Base-by-base conservation (phyloP, 1,140 invertebrate species). In the Chionoecetes opilio region DNA sequence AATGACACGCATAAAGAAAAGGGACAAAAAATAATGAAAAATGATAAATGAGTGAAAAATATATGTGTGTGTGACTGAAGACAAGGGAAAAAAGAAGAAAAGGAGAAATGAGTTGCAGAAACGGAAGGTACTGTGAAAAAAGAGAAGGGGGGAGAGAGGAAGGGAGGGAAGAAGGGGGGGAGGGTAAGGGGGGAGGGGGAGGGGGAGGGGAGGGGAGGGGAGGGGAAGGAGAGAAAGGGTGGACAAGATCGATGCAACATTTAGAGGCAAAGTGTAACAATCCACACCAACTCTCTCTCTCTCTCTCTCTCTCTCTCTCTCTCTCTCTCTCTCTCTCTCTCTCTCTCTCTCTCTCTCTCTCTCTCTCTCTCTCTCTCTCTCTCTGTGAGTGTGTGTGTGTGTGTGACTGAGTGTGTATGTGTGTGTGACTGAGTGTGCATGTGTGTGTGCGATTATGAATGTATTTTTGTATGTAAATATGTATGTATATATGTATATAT, bases 261-360 rank as follows among this genome's bases (percentile, higher is more conserved):
- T 75, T 75, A 75, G 63, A 75, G 63, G 63, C 63, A 75, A 75
- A 75, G 63, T 75, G 63, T 75, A 75, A 26, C 63, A 75, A 75
- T 75, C 63, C 63, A 75, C 63, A 75, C 63, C 63, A 75, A 5
- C 63, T n/a, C 63, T 75, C 63, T n/a, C 63, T 75, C 63, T 75
- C 63, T 75, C 63, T 75, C 63, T 75, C 63, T 75, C n/a, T 53
- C 46, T 53, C 46, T 53, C 46, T 53, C 46, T 53, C 46, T 53
- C 46, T 53, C 46, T 53, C 46, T 53, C 46, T 53, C 46, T 53
- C 46, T 53, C 46, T 53, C 46, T 53, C 46, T 53, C 38, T 41
- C 38, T 41, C 38, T 41, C 38, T 41, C 38, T 41, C 38, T 41
- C 38, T 41, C 38, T 41, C 38, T 41, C 38, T 41, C 38, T 41